Conservation (phyloP, 2,113 vertebrate species). For the Amblyopsis rosae region DNA sequence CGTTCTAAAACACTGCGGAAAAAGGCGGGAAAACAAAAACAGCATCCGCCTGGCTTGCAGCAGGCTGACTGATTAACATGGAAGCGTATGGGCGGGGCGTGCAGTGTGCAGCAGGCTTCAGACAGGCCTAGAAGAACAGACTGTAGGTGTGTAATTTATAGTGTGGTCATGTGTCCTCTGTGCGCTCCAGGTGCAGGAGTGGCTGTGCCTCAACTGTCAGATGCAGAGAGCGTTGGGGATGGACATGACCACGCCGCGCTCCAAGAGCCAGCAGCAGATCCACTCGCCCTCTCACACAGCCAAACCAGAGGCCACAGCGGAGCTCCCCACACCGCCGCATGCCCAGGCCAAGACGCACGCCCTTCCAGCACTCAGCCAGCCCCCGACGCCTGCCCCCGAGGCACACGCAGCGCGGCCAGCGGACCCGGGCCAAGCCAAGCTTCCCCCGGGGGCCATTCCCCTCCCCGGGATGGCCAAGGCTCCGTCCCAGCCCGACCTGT, state of each 20-base stretch:
- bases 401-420: conserved; percentile 46
- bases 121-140: too few species aligned
- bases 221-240: conserved; percentile 98
- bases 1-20: too few species aligned
- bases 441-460: conserved; percentile 66
- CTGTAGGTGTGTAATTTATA: too few species aligned
- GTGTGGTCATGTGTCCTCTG: too few species aligned
- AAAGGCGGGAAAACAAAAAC: too few species aligned
- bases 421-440: conserved; percentile 63
- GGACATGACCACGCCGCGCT: conserved; percentile 98
- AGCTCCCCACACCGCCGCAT: conserved; percentile 44
- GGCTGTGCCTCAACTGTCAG: conserved; percentile 99
- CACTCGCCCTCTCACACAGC: conserved; percentile 84
- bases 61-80: too few species aligned
- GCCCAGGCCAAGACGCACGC: conserved; percentile 24
- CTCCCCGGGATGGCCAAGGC: conserved; percentile 79
- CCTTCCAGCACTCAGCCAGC: conserved; percentile 32
- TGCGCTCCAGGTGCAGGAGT: conserved; percentile 87
- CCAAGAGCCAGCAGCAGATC: conserved; percentile 97
- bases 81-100: too few species aligned
- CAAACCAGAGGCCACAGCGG: conserved; percentile 74
- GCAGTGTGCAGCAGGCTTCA: too few species aligned
- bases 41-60: too few species aligned
- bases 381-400: conserved; percentile 54
- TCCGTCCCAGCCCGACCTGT: conserved; percentile 81